Conservation (phyloP, 2,888 invertebrate genomes). For the Yponomeuta sedellus region DNA sequence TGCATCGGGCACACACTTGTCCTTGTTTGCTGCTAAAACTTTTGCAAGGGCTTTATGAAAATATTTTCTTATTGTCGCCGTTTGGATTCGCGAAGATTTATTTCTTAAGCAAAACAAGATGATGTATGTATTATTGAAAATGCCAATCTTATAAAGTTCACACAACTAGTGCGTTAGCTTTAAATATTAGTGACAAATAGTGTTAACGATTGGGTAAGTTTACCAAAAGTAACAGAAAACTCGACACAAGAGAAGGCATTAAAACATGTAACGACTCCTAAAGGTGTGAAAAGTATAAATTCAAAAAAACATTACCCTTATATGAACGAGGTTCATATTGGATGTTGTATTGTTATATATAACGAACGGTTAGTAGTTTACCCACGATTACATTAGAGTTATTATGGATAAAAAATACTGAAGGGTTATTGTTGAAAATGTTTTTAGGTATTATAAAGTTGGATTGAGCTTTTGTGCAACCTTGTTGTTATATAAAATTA, state of each 20-base stretch:
- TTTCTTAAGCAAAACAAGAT: neutral
- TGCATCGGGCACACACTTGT: neutral
- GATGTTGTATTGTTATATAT: constrained; percentile 72
- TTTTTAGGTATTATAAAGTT: constrained; percentile 67
- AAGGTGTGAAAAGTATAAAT: constrained; percentile 34
- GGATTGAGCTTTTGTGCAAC: constrained; percentile 70
- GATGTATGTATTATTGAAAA: neutral
- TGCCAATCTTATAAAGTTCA: constrained; percentile 8
- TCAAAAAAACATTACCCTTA: constrained; percentile 40
- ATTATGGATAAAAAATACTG: constrained; percentile 46
- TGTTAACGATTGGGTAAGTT: constrained; percentile 59
- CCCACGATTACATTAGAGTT: constrained; percentile 69
- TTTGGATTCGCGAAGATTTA: neutral
- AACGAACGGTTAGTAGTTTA: constrained; percentile 66
- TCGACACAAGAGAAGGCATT: constrained; percentile 20
- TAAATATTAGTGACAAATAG: constrained; percentile 76
- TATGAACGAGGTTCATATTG: constrained; percentile 59
- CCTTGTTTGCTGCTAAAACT: neutral
- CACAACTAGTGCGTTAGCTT: constrained; percentile 61
- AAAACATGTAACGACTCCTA: constrained; percentile 32
- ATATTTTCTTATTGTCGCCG: neutral
- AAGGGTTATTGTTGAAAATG: constrained; percentile 73
- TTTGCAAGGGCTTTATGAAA: neutral
- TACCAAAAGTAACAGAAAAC: constrained; percentile 31
- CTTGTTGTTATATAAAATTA: constrained; percentile 61